Percentiles rank a stretch among this genome's conserved stretches.
Evolutionary conservation across 2,113 vertebrate genomes (phyloP).

Genomic region (Cichladusa arquata): DNA sequence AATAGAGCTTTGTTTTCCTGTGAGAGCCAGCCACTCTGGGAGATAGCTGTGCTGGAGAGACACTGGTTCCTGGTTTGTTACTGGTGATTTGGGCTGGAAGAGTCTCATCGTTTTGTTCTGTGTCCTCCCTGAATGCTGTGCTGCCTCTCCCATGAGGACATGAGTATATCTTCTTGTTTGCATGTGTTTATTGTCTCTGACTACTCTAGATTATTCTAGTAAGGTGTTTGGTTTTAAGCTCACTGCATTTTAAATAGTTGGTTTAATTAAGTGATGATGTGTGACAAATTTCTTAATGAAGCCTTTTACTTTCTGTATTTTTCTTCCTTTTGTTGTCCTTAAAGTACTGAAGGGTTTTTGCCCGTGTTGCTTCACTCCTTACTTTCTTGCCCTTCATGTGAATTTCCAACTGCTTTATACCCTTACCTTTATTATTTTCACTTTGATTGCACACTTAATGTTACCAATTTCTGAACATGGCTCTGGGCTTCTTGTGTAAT

Average conservation of each 20-base stretch:
- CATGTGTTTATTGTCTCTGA: neutral
- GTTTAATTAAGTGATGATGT: neutral
- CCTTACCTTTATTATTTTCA: neutral
- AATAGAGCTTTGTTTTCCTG: slow-evolving; percentile 22
- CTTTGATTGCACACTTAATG: neutral
- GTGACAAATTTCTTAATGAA: neutral
- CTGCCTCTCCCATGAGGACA: neutral
- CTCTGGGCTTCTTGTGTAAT: neutral
- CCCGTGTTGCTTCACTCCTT: neutral
- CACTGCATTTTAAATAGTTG: neutral
- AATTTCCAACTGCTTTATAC: neutral
- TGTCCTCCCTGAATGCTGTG: neutral
- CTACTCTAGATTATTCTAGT: neutral
- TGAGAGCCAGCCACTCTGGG: neutral
- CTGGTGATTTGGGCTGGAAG: neutral
- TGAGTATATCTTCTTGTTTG: slow-evolving; percentile 7
- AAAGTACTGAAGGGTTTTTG: neutral
- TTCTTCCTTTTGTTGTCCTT: neutral
- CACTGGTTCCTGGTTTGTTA: neutral
- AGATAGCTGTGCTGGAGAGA: neutral
- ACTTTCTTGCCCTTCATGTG: neutral
- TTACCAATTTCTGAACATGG: neutral
- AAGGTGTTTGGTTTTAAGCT: neutral
- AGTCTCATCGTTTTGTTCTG: neutral
- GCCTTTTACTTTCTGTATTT: neutral